phyloP scores from a whole-genome alignment of 2,797 vertebrate species.

The Sebastes wilsoni region DNA sequence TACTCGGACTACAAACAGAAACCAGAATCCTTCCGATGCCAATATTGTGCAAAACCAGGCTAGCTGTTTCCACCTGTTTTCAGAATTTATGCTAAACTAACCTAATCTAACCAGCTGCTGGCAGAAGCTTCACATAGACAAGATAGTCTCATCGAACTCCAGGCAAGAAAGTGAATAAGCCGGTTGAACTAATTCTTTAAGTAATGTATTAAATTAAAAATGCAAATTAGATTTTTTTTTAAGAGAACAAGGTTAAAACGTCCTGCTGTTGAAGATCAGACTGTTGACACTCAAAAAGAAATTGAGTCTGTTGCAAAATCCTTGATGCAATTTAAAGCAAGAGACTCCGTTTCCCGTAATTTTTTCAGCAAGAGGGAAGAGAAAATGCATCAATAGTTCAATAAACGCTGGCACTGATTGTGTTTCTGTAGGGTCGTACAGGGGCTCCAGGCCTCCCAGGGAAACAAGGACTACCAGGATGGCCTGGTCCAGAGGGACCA shows the following conservation, averaged over 20 bases:
- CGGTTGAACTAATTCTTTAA: background rate
- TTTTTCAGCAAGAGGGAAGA: background rate
- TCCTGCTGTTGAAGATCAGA: background rate
- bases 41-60: background rate
- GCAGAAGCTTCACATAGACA: background rate
- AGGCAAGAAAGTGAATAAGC: background rate
- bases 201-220: background rate
- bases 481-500: constrained; percentile 87
- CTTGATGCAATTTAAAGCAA: background rate
- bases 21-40: too few relatives aligned
- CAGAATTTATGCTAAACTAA: background rate
- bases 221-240: background rate
- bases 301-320: background rate
- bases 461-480: constrained; percentile 88
- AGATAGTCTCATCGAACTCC: background rate
- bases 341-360: background rate
- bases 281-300: background rate
- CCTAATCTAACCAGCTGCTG: background rate
- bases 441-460: constrained; percentile 92
- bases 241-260: background rate
- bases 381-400: background rate
- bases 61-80: background rate
- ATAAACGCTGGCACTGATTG: background rate
- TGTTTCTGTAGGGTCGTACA: constrained; percentile 87
- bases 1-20: too few relatives aligned